phyloP scores from a whole-genome alignment of 2,888 invertebrate species.

The Diplazon laetatorius region DNA sequence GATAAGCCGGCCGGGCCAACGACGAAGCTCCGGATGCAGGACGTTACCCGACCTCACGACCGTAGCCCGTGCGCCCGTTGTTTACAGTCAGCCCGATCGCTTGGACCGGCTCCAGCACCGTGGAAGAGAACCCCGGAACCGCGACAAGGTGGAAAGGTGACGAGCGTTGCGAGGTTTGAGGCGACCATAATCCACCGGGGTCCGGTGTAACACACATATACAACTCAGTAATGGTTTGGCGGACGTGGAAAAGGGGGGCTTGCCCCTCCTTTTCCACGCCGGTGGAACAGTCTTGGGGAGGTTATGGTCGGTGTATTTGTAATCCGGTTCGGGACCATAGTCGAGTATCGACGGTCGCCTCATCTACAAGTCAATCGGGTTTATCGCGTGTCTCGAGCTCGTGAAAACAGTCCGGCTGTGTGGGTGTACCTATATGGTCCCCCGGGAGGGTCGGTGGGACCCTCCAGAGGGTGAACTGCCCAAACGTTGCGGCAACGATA shows the following conservation, averaged over 20 bases:
- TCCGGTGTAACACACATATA: too few species aligned
- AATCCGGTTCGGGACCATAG: constrained; percentile 35
- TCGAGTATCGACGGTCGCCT: constrained; percentile 80
- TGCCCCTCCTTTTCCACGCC: neutral
- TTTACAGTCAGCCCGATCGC: too few species aligned
- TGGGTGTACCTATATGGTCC: too few species aligned
- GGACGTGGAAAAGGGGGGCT: neutral
- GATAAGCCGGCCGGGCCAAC: too few species aligned
- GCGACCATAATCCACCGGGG: too few species aligned
- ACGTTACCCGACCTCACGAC: too few species aligned
- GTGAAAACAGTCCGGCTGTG: constrained; percentile 74
- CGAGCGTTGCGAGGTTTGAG: too few species aligned
- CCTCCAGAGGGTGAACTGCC: constrained; percentile 50
- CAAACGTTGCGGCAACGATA: constrained; percentile 61
- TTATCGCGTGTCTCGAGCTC: constrained; percentile 80
- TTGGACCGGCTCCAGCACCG: too few species aligned
- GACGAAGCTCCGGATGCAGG: too few species aligned
- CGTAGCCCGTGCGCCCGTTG: too few species aligned
- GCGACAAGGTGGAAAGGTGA: too few species aligned
- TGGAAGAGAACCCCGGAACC: too few species aligned
- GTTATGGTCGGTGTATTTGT: constrained; percentile 51
- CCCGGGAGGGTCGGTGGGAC: constrained; percentile 10
- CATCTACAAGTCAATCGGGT: constrained; percentile 82
- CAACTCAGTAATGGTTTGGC: constrained; percentile 37
- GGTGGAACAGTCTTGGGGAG: constrained; percentile 14